Conservation (phyloP, 2,797 vertebrate genomes). For the Centroberyx gerrardi region DNA sequence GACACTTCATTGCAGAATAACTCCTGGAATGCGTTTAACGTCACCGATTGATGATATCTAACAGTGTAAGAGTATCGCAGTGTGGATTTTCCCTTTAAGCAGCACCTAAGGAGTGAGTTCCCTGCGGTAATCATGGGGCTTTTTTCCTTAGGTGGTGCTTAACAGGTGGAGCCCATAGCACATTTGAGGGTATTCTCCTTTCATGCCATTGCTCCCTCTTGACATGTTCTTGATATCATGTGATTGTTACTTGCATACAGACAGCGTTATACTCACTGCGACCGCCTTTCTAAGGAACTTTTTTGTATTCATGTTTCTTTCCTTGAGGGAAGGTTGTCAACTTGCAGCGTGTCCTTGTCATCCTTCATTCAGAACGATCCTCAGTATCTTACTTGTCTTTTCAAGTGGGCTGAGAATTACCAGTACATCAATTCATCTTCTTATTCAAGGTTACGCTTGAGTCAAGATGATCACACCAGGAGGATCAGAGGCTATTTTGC, state of each 20-base stretch:
- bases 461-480: too few species aligned
- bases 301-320: conserved; percentile 3
- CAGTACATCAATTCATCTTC: too few species aligned
- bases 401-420: conserved; percentile 16
- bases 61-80: conserved; percentile 37
- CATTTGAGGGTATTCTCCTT: conserved; percentile 43
- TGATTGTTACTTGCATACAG: conserved; percentile 31
- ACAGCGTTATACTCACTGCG: conserved; percentile 2
- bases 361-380: conserved; percentile 19
- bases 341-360: conserved; percentile 26
- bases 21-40: conserved; percentile 42
- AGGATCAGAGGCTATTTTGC: neutral
- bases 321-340: conserved; percentile 33
- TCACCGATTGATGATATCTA: conserved; percentile 59
- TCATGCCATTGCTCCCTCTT: conserved; percentile 29
- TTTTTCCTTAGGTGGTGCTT: conserved; percentile 39
- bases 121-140: conserved; percentile 45
- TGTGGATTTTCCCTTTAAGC: conserved; percentile 10
- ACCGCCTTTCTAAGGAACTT: conserved; percentile 22
- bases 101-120: conserved; percentile 21
- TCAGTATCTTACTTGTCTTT: conserved; percentile 20
- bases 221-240: conserved; percentile 34
- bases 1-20: too few species aligned
- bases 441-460: conserved; percentile 3
- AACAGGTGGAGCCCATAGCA: conserved; percentile 37